phyloP scores from a whole-genome alignment of 2,113 vertebrate species.

The Rhadina sibilatrix region DNA sequence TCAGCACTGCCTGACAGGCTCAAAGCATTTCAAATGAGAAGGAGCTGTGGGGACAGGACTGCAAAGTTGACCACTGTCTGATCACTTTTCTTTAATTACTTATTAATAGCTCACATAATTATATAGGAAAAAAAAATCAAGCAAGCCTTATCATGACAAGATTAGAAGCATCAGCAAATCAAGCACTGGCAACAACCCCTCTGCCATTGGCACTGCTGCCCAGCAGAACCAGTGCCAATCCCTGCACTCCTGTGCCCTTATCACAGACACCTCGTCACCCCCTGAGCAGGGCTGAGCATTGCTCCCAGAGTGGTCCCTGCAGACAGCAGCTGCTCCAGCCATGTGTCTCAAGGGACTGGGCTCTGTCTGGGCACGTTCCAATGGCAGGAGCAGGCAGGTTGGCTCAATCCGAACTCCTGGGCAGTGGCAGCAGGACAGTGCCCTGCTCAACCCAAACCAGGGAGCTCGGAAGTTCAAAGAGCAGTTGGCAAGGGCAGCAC shows the following conservation, averaged over 20 bases:
- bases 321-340: neutral
- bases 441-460: neutral
- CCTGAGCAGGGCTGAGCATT: neutral
- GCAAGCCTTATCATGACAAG: neutral
- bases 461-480: rapidly evolving
- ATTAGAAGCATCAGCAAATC: neutral
- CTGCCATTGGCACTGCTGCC: neutral
- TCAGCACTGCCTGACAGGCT: neutral
- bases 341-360: neutral
- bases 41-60: neutral
- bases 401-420: neutral
- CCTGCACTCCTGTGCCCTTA: neutral
- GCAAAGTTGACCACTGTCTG: neutral
- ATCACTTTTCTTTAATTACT: neutral
- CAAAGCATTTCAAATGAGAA: neutral
- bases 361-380: rapidly evolving
- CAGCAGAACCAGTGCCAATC: neutral
- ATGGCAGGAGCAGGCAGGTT: too few relatives aligned
- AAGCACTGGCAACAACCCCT: neutral
- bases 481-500: neutral
- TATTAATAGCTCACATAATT: neutral
- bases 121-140: neutral
- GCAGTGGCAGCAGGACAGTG: neutral
- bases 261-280: too few relatives aligned
- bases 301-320: neutral